Conservation (phyloP, 2,113 vertebrate species). For the Excalfactoria chinensis region DNA sequence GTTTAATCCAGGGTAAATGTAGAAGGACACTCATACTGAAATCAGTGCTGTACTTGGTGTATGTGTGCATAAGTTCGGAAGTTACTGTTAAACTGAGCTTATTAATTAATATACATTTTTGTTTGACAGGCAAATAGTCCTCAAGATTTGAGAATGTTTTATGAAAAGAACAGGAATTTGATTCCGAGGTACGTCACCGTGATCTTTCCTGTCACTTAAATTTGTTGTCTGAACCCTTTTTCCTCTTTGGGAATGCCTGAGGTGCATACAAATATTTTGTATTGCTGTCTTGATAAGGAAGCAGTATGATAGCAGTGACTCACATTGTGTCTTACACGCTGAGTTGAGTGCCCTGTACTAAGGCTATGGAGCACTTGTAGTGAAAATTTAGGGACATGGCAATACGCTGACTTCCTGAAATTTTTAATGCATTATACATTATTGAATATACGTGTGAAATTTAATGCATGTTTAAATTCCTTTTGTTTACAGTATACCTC, state of each 20-base stretch:
- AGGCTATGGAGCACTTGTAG: background rate
- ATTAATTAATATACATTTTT: conserved; percentile 54
- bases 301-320: background rate
- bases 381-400: background rate
- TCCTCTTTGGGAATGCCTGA: background rate
- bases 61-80: background rate
- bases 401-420: conserved; percentile 25
- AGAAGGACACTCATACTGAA: background rate
- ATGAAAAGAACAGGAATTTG: conserved; percentile 95
- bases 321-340: background rate
- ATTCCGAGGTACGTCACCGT: conserved; percentile 87
- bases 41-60: background rate
- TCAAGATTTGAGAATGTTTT: conserved; percentile 96
- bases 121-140: conserved; percentile 91
- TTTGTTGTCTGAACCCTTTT: conserved; percentile 25
- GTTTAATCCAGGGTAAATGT: background rate
- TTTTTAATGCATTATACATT: background rate
- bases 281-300: background rate
- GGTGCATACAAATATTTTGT: background rate
- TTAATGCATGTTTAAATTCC: conserved; percentile 9
- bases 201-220: background rate
- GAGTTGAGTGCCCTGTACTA: background rate
- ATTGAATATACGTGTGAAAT: background rate
- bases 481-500: conserved; percentile 85
- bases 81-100: background rate